These are phyloP conservation scores for Saturnia pavonia DNA, from an alignment of 2,888 invertebrate genomes.

Conservation along the genomic window DNA sequence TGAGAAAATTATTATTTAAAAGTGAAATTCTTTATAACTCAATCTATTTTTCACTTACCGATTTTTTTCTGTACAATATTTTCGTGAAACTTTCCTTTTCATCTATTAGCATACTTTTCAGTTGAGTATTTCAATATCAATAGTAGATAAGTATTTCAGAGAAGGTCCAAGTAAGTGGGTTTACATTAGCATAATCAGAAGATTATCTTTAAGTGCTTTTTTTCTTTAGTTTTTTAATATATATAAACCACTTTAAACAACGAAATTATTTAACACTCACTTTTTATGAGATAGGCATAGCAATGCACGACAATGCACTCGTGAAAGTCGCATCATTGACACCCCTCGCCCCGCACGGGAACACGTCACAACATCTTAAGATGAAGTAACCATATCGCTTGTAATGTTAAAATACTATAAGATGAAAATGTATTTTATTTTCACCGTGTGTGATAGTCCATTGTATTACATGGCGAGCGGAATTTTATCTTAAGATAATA, in stretches of 20 bases:
- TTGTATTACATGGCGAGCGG: no score
- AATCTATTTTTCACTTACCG: conserved; percentile 29
- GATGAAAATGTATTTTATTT: no score
- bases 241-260: neutral
- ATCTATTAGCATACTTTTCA: conserved; percentile 50
- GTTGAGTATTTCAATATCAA: conserved; percentile 48
- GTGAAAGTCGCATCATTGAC: no score
- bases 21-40: conserved; percentile 37
- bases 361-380: no score
- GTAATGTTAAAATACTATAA: no score
- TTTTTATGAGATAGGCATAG: neutral
- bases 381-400: no score
- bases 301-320: neutral
- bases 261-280: neutral
- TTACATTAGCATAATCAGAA: conserved; percentile 56
- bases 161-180: conserved; percentile 45
- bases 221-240: conserved; percentile 17
- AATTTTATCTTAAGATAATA: no score
- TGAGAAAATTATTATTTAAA: conserved; percentile 37
- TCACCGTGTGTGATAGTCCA: no score
- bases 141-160: conserved; percentile 36
- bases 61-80: conserved; percentile 24
- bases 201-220: conserved; percentile 38
- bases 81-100: conserved; percentile 25
- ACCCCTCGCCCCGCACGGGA: no score